These are phyloP conservation scores for Ornithorhynchus anatinus DNA, from an alignment of 2,113 vertebrate genomes.

Conservation along the genomic window DNA sequence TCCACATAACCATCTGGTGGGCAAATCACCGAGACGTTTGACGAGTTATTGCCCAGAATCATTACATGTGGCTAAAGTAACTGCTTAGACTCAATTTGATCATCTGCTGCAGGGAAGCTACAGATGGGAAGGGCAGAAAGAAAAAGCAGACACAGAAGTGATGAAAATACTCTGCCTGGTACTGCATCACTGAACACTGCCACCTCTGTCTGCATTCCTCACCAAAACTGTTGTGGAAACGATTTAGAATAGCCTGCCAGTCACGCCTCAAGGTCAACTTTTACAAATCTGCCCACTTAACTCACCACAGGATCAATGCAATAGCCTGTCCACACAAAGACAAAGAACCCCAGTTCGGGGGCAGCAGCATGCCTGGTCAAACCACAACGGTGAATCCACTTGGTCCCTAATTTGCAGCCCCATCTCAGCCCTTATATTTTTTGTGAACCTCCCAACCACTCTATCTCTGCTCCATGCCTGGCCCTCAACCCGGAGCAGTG, in stretches of 20 bases:
- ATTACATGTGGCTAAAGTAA: slow-evolving; percentile 7
- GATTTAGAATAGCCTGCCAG: no score
- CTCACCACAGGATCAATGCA: no score
- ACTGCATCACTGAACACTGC: background rate
- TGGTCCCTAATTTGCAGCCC: no score
- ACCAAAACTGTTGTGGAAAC: no score
- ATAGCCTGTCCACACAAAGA: background rate
- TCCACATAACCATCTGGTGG: slow-evolving; percentile 23
- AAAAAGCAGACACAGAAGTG: background rate
- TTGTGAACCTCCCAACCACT: no score
- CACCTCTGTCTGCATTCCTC: background rate
- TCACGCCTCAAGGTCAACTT: no score
- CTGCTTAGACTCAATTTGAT: background rate
- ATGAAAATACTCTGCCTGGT: background rate
- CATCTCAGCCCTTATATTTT: no score
- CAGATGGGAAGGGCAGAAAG: background rate
- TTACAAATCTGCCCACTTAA: no score
- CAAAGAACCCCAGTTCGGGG: background rate
- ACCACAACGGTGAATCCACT: no score
- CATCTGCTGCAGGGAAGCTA: background rate
- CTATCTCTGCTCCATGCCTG: no score
- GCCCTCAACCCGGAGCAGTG: no score
- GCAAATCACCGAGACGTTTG: background rate
- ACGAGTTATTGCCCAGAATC: slow-evolving; percentile 4
- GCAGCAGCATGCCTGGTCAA: no score